Base-by-base conservation (phyloP, 2,797 vertebrate genomes). In the Psittacula echo region DNA sequence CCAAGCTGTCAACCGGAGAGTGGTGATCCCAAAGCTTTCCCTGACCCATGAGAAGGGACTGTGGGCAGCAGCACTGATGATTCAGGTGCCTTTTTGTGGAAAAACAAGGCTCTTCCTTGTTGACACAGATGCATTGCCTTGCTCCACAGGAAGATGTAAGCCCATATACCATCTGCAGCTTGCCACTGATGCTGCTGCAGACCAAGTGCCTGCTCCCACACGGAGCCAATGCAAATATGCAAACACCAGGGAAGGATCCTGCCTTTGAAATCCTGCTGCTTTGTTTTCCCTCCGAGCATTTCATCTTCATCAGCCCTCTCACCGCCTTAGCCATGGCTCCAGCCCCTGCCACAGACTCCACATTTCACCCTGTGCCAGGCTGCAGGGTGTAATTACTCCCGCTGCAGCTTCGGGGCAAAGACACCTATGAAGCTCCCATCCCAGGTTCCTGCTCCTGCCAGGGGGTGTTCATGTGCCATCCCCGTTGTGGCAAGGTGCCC, bases 211-310 rank as follows among this genome's bases (percentile, higher is more conserved):
- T 44, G 48, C 68, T 87, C 44, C 88, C 83, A 85, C 79, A 65
- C 4, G 2, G 4, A 85, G 64, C 2, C 32, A 37, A 20, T 13
- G 53, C 48, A 56, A 74, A 79, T 60, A 93, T 91, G 73, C 83
- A 90, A 95, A 84, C 32, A 11, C 41, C 0, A 3, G 70, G 48
- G 44, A 91, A 95, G 24, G 27, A 17, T 94, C 32, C 74, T 89
- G 85, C 56, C 83, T 95, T 91, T 95, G 94, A 90, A 89, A 93
- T 60, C 27, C 56, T 54, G n/a, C 24, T 76, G 47, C 47, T 83
- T 80, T 93, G 67, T 58, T 95, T 95, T 89, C 24, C 51, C 67
- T 83, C 65, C 60, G 66, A 91, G 61, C 5, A 2, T 34, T 95
- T 95, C 29, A 12, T 47, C 47, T 72, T 79, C 7, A 2, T 41